These are phyloP conservation scores for Silurus aristotelis DNA, from an alignment of 2,797 vertebrate species.

Conservation along the genomic window DNA sequence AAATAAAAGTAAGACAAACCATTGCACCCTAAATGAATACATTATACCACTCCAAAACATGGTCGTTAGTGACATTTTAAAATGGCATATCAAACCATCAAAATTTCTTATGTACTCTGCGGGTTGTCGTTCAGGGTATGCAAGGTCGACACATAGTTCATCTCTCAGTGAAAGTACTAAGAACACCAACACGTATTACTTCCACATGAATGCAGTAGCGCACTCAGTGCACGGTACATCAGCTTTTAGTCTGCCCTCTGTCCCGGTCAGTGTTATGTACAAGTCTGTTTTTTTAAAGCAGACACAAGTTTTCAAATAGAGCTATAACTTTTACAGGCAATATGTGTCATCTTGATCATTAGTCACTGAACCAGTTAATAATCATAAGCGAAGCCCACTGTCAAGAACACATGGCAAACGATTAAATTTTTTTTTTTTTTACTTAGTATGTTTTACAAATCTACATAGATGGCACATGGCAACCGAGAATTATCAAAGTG, in stretches of 20 bases:
- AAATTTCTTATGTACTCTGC: background rate
- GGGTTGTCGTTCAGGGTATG: background rate
- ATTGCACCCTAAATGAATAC: background rate
- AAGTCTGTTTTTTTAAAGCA: conserved; percentile 11
- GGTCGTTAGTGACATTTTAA: background rate
- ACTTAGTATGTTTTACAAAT: background rate
- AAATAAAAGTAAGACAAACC: background rate
- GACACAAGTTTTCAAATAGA: background rate
- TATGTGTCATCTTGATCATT: background rate
- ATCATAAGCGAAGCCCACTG: background rate
- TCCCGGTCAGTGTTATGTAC: background rate
- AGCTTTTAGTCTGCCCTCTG: conserved; percentile 29
- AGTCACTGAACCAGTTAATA: too few relatives aligned
- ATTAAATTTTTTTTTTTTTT: background rate
- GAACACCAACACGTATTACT: conserved; percentile 47
- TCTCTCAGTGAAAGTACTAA: conserved; percentile 61
- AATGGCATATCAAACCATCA: background rate
- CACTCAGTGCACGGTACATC: conserved; percentile 13
- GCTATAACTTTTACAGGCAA: background rate
- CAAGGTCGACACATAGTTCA: conserved; percentile 57
- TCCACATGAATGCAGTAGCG: conserved; percentile 24
- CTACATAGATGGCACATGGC: background rate
- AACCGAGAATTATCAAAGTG: background rate
- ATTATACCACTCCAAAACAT: background rate
- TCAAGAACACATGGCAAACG: background rate